phyloP scores from a whole-genome alignment of 2,797 vertebrate genomes.

The Acrossocheilus fasciatus region DNA sequence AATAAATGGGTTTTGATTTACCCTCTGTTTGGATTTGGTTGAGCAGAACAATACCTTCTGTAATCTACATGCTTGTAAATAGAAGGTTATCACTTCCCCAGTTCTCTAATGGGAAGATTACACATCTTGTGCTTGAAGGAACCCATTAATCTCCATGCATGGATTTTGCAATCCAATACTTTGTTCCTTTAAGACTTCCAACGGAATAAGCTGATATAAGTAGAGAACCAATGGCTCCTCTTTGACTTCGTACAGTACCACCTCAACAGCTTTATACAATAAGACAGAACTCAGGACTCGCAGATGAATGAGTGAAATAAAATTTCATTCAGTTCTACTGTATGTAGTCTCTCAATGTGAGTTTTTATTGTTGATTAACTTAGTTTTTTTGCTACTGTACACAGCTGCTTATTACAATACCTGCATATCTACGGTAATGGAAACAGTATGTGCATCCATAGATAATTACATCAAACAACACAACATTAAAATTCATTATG shows the following conservation, averaged over 20 bases:
- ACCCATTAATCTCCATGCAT: conserved; percentile 44
- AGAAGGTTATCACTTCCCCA: conserved; percentile 39
- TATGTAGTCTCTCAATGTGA: not conserved
- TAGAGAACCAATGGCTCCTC: not conserved
- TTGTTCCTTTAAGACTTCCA: conserved; percentile 2
- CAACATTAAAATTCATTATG: conserved; percentile 36
- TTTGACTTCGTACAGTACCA: conserved; percentile 3
- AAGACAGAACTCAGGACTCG: not conserved
- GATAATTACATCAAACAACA: conserved; percentile 38
- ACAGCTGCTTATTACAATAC: conserved; percentile 10
- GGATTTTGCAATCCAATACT: conserved; percentile 14
- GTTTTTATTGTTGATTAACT: not conserved
- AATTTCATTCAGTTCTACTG: not conserved
- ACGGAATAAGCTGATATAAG: conserved; percentile 18
- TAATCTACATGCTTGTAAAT: conserved; percentile 54
- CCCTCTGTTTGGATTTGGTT: conserved; percentile 41
- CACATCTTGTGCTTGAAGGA: conserved; percentile 34
- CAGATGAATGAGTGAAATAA: not conserved
- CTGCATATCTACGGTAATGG: conserved; percentile 17
- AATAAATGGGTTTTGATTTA: conserved; percentile 42
- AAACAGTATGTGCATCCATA: conserved; percentile 15
- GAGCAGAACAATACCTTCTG: conserved; percentile 42
- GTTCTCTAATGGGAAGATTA: conserved; percentile 19
- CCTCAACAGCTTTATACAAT: not conserved
- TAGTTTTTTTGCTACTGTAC: not conserved